Base-by-base conservation (phyloP, 1,140 invertebrate genomes). In the Nasonia vitripennis region DNA sequence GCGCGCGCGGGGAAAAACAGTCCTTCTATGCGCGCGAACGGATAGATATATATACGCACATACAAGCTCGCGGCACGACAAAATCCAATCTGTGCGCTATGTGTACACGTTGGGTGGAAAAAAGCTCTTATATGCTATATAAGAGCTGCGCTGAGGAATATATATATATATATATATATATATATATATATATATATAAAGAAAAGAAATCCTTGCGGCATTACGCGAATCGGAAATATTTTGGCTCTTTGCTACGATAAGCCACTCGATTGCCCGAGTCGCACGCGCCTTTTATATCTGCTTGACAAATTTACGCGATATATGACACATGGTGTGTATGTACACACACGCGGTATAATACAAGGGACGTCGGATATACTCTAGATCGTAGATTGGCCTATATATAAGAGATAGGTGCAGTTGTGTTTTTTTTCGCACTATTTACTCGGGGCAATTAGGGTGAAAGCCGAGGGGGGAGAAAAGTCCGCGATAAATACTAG, bases 161-260 rank as follows among this genome's bases (percentile, higher is more conserved):
- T 2, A 20, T 5, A 62, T n/a, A n/a, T n/a, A n/a, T n/a, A n/a
- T n/a, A n/a, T n/a, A n/a, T n/a, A n/a, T n/a, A n/a, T n/a, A n/a
- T n/a, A n/a, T n/a, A n/a, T n/a, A n/a, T n/a, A n/a, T n/a, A n/a
- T n/a, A n/a, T n/a, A 62, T n/a, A 62, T 2, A n/a, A n/a, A 62
- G 7, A n/a, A 62, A 62, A n/a, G 55, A 62, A 62, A 20, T 20
- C 6, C 55, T n/a, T 20, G 77, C 27, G 23, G 48, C 11, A n/a
- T 48, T 34, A 75, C 41, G 37, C 31, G 31, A 34, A 75, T 45
- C 73, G 73, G 14, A 45, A 45, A 75, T 75, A 34, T 75, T 75
- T 75, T 37, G 73, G 41, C 0, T 45, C 41, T 27, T 5, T 11
- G 31, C 0, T 34, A 41, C 41, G 73, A 75, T 75, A 75, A 75